Percentiles rank a stretch among this genome's conserved stretches.
phyloP scores from a whole-genome alignment of 2,113 vertebrate species.

The Rhinoptilus africanus region DNA sequence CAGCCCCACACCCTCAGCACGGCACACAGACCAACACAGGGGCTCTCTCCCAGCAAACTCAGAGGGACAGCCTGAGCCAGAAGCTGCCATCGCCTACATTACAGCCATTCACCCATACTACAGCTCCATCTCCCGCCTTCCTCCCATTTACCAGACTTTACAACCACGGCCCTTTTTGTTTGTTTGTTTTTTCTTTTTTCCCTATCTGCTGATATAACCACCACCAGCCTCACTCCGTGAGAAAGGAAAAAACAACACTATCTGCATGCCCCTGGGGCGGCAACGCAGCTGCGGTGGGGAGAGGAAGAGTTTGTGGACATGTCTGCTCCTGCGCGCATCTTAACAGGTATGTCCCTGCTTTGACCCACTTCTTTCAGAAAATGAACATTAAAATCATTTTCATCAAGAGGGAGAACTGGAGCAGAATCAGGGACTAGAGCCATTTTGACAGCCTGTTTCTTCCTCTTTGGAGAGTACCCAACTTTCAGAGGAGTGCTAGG shows the following conservation, averaged over 20 bases:
- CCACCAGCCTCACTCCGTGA: background rate
- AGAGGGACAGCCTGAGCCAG: background rate
- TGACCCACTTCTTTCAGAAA: background rate
- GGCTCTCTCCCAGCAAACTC: background rate
- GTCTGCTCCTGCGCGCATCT: background rate
- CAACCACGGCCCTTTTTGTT: background rate
- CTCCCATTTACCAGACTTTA: background rate
- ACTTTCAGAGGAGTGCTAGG: background rate
- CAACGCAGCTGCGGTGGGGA: background rate
- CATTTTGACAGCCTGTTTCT: background rate
- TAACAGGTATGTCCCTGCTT: background rate
- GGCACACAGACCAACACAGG: background rate
- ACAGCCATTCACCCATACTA: background rate
- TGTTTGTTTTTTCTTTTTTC: fast-evolving
- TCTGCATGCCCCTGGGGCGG: background rate
- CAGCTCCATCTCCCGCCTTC: background rate
- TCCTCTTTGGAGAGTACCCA: background rate
- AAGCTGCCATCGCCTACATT: background rate
- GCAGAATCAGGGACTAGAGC: background rate
- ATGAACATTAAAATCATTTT: background rate
- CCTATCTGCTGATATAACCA: background rate
- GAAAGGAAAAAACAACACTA: background rate
- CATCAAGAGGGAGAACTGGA: background rate
- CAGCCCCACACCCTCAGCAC: background rate
- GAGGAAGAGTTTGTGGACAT: background rate